Evolutionary conservation across 2,797 vertebrate genomes (phyloP).

Genomic region (Acanthurus tractus): DNA sequence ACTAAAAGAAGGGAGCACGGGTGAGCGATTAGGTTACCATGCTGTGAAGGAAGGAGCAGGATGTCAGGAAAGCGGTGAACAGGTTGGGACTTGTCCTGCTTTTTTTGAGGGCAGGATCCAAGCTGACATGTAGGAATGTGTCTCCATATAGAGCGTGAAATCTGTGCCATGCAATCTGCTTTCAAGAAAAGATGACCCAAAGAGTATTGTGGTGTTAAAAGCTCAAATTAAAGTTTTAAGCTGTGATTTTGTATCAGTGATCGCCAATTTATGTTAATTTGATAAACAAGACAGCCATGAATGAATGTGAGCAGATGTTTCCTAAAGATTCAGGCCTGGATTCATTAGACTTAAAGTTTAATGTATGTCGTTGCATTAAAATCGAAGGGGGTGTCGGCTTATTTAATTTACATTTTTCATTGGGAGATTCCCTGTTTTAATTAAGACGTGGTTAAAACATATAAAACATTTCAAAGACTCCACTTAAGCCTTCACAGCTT

Average conservation of each 20-base stretch:
- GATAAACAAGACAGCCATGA: background rate
- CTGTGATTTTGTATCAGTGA: background rate
- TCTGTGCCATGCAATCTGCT: constrained; percentile 49
- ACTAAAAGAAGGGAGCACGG: background rate
- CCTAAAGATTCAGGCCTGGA: constrained; percentile 1
- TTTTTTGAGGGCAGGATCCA: constrained; percentile 54
- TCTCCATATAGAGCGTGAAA: constrained; percentile 66
- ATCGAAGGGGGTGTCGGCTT: background rate
- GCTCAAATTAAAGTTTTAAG: background rate
- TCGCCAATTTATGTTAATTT: background rate
- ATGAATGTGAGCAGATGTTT: background rate
- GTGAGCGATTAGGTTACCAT: constrained; percentile 49
- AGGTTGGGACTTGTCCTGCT: constrained; percentile 74
- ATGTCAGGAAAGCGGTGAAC: constrained; percentile 52
- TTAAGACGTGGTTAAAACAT: background rate
- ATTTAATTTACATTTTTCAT: background rate
- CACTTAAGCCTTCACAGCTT: background rate
- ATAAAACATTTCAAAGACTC: background rate
- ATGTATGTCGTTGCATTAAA: background rate
- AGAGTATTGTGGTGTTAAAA: background rate
- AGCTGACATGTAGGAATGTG: constrained; percentile 76
- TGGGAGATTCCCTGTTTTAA: background rate
- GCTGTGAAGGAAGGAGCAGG: constrained; percentile 29
- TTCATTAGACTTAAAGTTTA: background rate
- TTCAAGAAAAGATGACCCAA: constrained; percentile 4